Evolutionary conservation across 2,888 invertebrate genomes (phyloP).

Genomic region (Pyrgus malvae): DNA sequence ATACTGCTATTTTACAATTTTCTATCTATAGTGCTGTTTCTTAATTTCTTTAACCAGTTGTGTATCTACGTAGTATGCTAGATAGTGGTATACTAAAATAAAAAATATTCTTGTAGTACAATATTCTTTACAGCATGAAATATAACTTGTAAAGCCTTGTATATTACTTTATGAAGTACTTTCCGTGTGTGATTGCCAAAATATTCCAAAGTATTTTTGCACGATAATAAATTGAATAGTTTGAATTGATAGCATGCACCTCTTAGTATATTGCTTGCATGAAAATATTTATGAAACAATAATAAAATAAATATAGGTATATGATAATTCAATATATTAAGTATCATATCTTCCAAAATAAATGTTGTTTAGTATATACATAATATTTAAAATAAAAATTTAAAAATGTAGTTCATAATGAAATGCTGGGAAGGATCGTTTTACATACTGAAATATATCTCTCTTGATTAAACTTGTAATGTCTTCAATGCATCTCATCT

Average conservation of each 20-base stretch:
- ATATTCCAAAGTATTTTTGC: constrained; percentile 44
- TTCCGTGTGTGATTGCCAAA: constrained; percentile 30
- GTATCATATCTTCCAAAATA: constrained; percentile 78
- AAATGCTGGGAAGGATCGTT: constrained; percentile 49
- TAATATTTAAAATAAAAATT: constrained; percentile 42
- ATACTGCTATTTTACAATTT: too few species aligned
- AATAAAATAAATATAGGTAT: constrained; percentile 51
- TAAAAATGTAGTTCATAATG: constrained; percentile 52
- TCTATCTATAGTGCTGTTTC: neutral
- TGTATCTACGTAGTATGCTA: neutral
- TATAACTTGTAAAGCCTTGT: constrained; percentile 32
- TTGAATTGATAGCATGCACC: constrained; percentile 61
- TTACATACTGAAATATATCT: constrained; percentile 43
- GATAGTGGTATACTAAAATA: neutral
- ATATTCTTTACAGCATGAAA: constrained; percentile 4
- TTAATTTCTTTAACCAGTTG: neutral
- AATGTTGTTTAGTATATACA: constrained; percentile 73
- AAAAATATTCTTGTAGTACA: too few species aligned
- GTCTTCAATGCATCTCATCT: constrained; percentile 22
- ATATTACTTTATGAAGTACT: constrained; percentile 28
- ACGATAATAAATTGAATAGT: constrained; percentile 45
- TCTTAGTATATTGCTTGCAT: constrained; percentile 74
- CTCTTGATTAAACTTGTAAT: constrained; percentile 35
- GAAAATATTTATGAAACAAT: constrained; percentile 60
- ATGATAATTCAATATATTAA: constrained; percentile 44